These are phyloP conservation scores for Venturia canescens DNA, from an alignment of 1,140 invertebrate genomes.

Conservation along the genomic window DNA sequence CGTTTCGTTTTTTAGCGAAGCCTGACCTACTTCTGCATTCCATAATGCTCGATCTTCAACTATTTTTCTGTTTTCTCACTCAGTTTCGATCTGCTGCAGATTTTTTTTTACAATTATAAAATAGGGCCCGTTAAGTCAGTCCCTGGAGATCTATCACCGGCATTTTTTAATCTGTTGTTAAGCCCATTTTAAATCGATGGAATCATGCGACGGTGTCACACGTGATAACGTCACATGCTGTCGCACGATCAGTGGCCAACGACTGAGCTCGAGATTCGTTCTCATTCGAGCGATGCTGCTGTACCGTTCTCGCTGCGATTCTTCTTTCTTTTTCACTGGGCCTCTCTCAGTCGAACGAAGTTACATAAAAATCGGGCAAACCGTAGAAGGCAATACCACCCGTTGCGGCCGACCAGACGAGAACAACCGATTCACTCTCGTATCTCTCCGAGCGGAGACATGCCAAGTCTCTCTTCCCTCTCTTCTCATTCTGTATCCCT, in stretches of 20 bases:
- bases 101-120: neutral
- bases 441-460: constrained; percentile 11
- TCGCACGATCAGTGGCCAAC: constrained; percentile 5
- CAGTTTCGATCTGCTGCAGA: neutral
- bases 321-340: constrained; percentile 1
- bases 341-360: constrained; percentile 16
- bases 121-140: neutral
- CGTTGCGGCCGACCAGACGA: constrained; percentile 25
- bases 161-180: neutral
- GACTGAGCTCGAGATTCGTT: neutral
- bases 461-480: neutral
- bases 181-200: neutral
- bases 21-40: too few relatives aligned
- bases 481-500: neutral
- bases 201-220: too few relatives aligned
- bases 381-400: constrained; percentile 34
- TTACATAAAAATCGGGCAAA: constrained; percentile 25
- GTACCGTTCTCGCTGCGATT: constrained; percentile 7
- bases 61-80: neutral
- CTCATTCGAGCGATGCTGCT: neutral
- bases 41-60: too few relatives aligned
- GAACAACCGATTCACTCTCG: constrained; percentile 35
- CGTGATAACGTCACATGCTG: neutral
- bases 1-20: too few relatives aligned
- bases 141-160: neutral